Evolutionary conservation across 2,113 vertebrate species (phyloP), one percentile per base, ranked within the genome.

Genomic region (Rhinoderma darwinii): DNA sequence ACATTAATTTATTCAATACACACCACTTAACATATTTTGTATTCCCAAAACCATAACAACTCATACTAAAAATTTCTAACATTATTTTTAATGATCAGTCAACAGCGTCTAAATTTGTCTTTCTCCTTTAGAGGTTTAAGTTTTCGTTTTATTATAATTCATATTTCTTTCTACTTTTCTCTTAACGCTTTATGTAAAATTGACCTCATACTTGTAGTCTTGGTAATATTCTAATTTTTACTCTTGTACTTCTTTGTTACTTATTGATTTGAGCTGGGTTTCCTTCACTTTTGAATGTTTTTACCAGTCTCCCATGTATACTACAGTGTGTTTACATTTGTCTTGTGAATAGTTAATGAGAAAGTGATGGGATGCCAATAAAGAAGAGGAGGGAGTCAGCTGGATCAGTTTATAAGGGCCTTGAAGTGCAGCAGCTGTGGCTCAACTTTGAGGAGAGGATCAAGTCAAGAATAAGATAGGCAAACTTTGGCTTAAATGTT

Each of bases 401-500:
- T 91, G 92, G 90, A 91, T 93, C 92, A 93, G 93, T 91, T 72
- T 92, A 92, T 90, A 86, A 90, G 92, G 94, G 94, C 94, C 94
- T 94, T 94, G 92, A 97, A 97, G 95, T 94, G 94, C 93, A 94
- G 95, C 97, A 98, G 98, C 97, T 98, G 98, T 95, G 96, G 88
- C 89, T 94, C 93, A 95, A 96, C 97, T 97, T 96, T 96, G 95
- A 97, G 96, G 94, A 95, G 92, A 93, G 95, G 96, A 96, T 96
- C 95, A 96, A 96, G 94, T 94, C 88, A 94, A 94, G 95, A 95
- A 96, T 96, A 96, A 96, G 96, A 96, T 96, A 96, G 96, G 97
- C 97, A 97, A 98, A 97, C 94, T 95, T 94, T 95, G 95, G 95
- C 96, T 97, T 97, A 97, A 96, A 97, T 95, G 96, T 96, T 95